Conservation (phyloP, 1,140 invertebrate genomes). For the Platyscapa corneri region DNA sequence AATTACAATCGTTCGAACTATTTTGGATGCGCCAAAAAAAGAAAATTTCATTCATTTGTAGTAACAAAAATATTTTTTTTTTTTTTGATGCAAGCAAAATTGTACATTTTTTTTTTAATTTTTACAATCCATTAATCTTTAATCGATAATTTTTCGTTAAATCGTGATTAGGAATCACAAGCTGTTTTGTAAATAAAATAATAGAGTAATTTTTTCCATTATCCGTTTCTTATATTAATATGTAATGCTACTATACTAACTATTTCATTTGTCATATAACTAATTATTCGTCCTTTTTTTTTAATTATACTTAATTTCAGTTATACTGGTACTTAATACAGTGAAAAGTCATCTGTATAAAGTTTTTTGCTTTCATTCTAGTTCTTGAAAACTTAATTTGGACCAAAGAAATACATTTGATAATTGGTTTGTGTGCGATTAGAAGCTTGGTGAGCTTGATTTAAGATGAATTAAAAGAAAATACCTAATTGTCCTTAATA, state of each 20-base stretch:
- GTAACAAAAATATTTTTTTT: not conserved
- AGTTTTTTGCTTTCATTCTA: not conserved
- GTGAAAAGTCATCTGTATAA: slow-evolving; percentile 38
- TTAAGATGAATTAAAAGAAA: too few species aligned
- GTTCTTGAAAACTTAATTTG: slow-evolving; percentile 21
- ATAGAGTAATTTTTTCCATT: not conserved
- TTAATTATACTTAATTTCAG: slow-evolving; percentile 17
- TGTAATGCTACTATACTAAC: slow-evolving; percentile 6
- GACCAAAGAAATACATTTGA: not conserved
- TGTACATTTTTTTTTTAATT: not conserved
- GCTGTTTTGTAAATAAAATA: not conserved
- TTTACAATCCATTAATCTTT: not conserved
- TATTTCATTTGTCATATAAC: not conserved
- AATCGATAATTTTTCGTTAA: not conserved
- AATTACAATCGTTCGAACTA: slow-evolving; percentile 30
- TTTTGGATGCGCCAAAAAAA: not conserved
- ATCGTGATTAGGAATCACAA: not conserved
- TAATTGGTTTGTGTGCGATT: slow-evolving; percentile 15
- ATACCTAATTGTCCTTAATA: too few species aligned
- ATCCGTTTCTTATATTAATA: not conserved
- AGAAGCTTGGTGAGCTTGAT: slow-evolving; percentile 15
- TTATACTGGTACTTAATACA: slow-evolving; percentile 33
- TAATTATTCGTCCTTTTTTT: slow-evolving; percentile 5
- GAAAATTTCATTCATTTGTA: not conserved
- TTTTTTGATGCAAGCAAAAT: slow-evolving; percentile 4